Conservation (phyloP, 1,140 invertebrate genomes). For the Zaprionus vittiger region DNA sequence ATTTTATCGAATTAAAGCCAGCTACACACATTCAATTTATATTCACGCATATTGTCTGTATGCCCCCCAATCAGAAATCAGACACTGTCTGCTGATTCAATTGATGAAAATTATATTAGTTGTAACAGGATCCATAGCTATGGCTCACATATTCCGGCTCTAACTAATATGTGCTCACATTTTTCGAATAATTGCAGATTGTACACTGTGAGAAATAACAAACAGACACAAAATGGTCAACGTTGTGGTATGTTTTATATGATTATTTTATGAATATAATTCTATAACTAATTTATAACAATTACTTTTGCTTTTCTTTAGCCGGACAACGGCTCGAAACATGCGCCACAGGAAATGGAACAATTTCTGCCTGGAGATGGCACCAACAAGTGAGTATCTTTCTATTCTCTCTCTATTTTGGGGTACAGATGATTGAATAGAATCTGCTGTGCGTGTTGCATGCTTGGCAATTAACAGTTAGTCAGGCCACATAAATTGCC, state of each 20-base stretch:
- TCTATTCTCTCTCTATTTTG: background rate
- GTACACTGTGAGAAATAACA: slow-evolving; percentile 41
- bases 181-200: slow-evolving; percentile 44
- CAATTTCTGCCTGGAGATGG: slow-evolving; percentile 87
- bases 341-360: slow-evolving; percentile 86
- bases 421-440: slow-evolving; percentile 1
- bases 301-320: slow-evolving; percentile 23
- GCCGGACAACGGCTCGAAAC: slow-evolving; percentile 72
- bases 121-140: slow-evolving; percentile 14
- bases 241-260: slow-evolving; percentile 65
- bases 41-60: background rate
- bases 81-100: slow-evolving; percentile 44
- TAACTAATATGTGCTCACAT: slow-evolving; percentile 25
- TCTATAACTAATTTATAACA: slow-evolving; percentile 35
- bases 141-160: slow-evolving; percentile 1
- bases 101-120: slow-evolving; percentile 55
- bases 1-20: slow-evolving; percentile 38
- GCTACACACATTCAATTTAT: slow-evolving; percentile 11
- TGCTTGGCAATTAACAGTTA: slow-evolving; percentile 63
- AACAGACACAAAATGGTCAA: slow-evolving; percentile 73
- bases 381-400: slow-evolving; percentile 68
- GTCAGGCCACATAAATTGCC: slow-evolving; percentile 16
- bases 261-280: slow-evolving; percentile 22
- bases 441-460: slow-evolving; percentile 14
- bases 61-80: slow-evolving; percentile 48